These are phyloP conservation scores for Zosterops pallidus DNA, from an alignment of 2,113 vertebrate species.

Conservation along the genomic window DNA sequence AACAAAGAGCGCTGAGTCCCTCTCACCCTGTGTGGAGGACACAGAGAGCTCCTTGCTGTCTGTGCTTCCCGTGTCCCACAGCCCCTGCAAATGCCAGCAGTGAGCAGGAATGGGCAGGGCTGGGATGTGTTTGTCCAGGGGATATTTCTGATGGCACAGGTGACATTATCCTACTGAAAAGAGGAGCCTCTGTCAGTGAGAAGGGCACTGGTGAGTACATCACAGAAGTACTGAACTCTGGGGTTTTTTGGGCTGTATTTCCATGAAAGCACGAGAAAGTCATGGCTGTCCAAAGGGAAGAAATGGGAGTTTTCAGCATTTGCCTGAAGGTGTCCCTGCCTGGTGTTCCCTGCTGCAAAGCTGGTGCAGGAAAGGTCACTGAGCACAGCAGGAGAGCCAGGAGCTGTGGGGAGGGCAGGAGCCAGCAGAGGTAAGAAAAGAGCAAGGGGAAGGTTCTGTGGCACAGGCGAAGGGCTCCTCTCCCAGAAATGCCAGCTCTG, in stretches of 20 bases:
- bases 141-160: neutral
- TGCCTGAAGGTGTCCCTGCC: neutral
- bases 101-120: neutral
- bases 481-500: neutral
- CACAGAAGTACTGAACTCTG: neutral
- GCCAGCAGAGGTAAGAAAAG: neutral
- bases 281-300: neutral
- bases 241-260: neutral
- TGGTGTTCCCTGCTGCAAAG: neutral
- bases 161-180: neutral
- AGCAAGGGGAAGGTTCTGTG: neutral
- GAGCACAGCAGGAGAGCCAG: neutral
- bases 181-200: neutral
- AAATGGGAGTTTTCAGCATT: neutral
- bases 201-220: neutral
- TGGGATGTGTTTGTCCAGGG: neutral
- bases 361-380: neutral
- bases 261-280: neutral
- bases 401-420: neutral
- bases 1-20: neutral
- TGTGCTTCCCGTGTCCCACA: neutral
- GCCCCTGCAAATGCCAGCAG: neutral
- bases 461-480: neutral
- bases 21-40: neutral
- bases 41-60: neutral